Evolutionary conservation across 1,140 invertebrate genomes (phyloP), one percentile per base, ranked within the genome.

Genomic region (Neotoxoptera formosana): DNA sequence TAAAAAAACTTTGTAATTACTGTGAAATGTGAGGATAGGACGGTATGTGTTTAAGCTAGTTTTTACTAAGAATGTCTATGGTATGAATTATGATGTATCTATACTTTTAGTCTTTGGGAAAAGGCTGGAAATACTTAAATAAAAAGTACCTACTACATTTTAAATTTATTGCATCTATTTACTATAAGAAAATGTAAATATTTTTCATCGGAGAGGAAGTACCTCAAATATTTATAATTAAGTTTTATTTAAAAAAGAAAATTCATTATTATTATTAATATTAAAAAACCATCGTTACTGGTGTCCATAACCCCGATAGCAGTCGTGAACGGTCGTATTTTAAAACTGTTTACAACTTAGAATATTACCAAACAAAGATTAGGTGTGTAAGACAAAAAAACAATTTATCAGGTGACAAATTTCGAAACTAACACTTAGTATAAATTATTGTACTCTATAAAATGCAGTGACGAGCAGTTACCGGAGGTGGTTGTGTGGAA

Each of bases 401-500:
- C 1, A n/a, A 76, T 76, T 76, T 76, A 76, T n/a, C 4, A n/a
- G 60, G 3, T 76, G 17, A 34, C 30, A 34, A 76, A 76, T 76
- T 76, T 76, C 4, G 11, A 76, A 76, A 76, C n/a, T 76, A 30
- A 76, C 14, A n/a, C 30, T 0, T 17, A 76, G 1, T 76, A n/a
- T 20, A 7, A 76, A n/a, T 76, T 76, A n/a, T 76, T n/a, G 11
- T 67, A 0, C 4, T 76, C 51, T 53, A 21, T 53, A 60, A n/a
- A n/a, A 45, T 11, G 36, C 8, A 21, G 81, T 84, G 21, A 41
- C 47, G 2, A 23, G 30, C 2, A 6, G n/a, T 94, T 60, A 94
- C 94, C 41, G 94, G 94, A 7, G 94, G 94, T 9, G 94, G 94
- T 89, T 94, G 94, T 41, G 94, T 93, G 41, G 93, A 93, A 34